Evolutionary conservation across 1,140 invertebrate species (phyloP), one percentile per base, ranked within the genome.

Genomic region (Drosophila lowei): DNA sequence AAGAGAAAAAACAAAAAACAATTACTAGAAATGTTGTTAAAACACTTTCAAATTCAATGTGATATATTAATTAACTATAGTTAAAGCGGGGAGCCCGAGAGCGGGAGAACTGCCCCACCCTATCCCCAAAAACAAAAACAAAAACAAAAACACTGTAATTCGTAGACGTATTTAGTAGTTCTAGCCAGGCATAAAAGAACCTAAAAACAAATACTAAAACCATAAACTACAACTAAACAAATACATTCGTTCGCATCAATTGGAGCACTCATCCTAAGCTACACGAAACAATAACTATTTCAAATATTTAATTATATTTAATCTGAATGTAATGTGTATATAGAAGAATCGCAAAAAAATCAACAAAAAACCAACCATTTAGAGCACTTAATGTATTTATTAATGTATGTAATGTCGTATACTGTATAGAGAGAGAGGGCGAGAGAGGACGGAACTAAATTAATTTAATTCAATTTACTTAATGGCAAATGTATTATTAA

Each of bases 31-130:
- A 88, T 86, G 83, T 88, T 86, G 77, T 77, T 72, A 63, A 79
- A 72, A 86, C 83, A 86, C 83, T 86, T 86, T 86, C 83, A 86
- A 88, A 78, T 88, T 86, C 83, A 88, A 86, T 88, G 81, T 86
- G 83, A 86, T 86, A 86, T 86, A 86, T 70, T 85, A 85, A 85
- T 80, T 84, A 79, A 84, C 81, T 83, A 78, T 53, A 74, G 60
- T 77, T 61, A 73, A 55, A 44, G 48, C 63, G 34, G 34, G 34
- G 34, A 38, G 34, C 34, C 34, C 34, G 34, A 38, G 15, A 61
- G 23, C 47, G 52, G 43, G 43, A 52, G 23, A 34, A 21, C 34
- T 38, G 34, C 11, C 34, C 34, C 34, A 42, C 25, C 47, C 49
- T 47, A 57, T 55, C 38, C 56, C 43, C 54, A 50, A 28, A 23